These are phyloP conservation scores for Lacanobia oleracea DNA, from an alignment of 2,888 invertebrate genomes.

Conservation along the genomic window DNA sequence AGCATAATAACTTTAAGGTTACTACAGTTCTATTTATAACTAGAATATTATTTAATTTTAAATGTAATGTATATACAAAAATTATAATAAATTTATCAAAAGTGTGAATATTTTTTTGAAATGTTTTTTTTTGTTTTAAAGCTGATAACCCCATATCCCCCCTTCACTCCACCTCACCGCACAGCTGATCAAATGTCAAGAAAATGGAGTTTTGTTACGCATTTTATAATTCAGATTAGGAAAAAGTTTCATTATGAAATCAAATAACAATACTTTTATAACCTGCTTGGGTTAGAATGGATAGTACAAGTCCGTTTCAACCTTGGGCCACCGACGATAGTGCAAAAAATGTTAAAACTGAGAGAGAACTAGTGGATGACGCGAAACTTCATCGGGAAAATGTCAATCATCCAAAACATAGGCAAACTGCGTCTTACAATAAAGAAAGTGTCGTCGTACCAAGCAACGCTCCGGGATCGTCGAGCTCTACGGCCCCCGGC, in stretches of 20 bases:
- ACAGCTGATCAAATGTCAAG: slow-evolving; percentile 91
- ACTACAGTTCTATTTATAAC: no score
- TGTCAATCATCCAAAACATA: slow-evolving; percentile 91
- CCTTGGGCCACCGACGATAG: slow-evolving; percentile 88
- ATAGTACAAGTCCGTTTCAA: slow-evolving; percentile 89
- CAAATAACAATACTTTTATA: slow-evolving; percentile 76
- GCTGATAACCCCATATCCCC: slow-evolving; percentile 59
- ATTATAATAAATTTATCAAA: no score
- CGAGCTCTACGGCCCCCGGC: slow-evolving; percentile 77
- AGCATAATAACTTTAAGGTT: no score
- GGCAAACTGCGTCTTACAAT: slow-evolving; percentile 90
- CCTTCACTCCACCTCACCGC: slow-evolving; percentile 83
- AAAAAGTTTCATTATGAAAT: slow-evolving; percentile 86
- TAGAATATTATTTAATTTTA: no score
- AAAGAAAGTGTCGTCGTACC: slow-evolving; percentile 87
- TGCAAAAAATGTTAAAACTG: slow-evolving; percentile 88
- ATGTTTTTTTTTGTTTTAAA: not conserved
- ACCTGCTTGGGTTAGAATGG: slow-evolving; percentile 86
- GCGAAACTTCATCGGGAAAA: slow-evolving; percentile 91
- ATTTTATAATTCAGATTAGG: slow-evolving; percentile 83
- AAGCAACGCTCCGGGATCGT: slow-evolving; percentile 84
- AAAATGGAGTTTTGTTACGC: slow-evolving; percentile 91
- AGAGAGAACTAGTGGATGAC: slow-evolving; percentile 89
- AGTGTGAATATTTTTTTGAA: no score
- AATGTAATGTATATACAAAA: not conserved